Evolutionary conservation across 1,140 invertebrate species (phyloP).

Genomic region (Drosophila azteca): DNA sequence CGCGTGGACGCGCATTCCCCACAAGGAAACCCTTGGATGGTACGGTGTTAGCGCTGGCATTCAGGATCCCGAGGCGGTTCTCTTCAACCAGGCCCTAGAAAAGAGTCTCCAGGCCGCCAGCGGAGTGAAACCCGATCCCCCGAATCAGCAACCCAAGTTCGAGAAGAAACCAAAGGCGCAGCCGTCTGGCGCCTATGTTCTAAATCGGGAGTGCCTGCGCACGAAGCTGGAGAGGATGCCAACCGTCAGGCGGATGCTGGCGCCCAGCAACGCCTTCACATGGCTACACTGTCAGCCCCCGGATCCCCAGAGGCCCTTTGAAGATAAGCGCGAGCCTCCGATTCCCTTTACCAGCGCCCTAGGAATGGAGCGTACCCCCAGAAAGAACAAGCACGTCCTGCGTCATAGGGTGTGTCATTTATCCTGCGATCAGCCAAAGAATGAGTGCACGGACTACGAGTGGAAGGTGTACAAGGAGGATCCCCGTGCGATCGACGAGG

Average conservation of each 20-base stretch:
- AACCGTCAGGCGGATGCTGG: too few relatives aligned
- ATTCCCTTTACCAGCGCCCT: too few relatives aligned
- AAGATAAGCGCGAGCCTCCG: too few relatives aligned
- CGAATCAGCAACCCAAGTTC: neutral
- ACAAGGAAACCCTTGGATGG: constrained; percentile 40
- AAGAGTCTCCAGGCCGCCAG: constrained; percentile 35
- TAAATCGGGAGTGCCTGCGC: too few relatives aligned
- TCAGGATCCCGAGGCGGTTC: neutral
- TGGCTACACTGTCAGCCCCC: too few relatives aligned
- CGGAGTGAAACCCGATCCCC: neutral
- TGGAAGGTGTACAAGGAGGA: constrained; percentile 31
- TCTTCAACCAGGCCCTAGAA: constrained; percentile 25
- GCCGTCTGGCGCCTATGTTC: too few relatives aligned
- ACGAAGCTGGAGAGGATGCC: too few relatives aligned
- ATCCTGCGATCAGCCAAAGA: constrained; percentile 32
- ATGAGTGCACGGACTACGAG: constrained; percentile 46
- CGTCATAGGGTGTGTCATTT: constrained; percentile 36
- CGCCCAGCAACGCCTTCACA: too few relatives aligned
- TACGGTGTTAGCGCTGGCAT: constrained; percentile 32
- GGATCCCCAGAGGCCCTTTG: too few relatives aligned
- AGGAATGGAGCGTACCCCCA: neutral
- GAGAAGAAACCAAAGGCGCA: too few relatives aligned
- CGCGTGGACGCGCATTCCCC: constrained; percentile 39
- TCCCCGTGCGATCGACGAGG: constrained; percentile 1
- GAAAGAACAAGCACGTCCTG: constrained; percentile 6